Evolutionary conservation across 2,113 vertebrate species (phyloP).

Genomic region (Gadus macrocephalus): DNA sequence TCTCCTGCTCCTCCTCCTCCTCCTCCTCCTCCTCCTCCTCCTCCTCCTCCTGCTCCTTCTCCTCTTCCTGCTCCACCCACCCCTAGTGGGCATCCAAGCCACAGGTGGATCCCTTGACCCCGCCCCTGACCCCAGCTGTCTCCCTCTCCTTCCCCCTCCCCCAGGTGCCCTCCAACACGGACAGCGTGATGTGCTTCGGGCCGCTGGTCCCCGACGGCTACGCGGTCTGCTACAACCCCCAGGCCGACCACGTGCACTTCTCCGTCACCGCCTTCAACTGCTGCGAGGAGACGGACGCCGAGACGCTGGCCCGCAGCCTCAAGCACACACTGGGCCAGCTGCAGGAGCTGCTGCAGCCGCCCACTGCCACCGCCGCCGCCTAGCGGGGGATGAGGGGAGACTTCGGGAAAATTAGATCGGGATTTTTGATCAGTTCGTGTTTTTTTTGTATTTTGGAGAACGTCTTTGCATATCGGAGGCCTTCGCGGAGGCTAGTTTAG

Average conservation of each 20-base stretch:
- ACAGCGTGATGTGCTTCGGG: conserved; percentile 83
- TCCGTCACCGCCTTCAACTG: conserved; percentile 81
- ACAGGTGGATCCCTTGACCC: too few relatives aligned
- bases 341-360: conserved; percentile 68
- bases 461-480: too few relatives aligned
- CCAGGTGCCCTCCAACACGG: conserved; percentile 76
- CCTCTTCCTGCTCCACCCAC: too few relatives aligned
- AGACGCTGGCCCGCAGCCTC: conserved; percentile 66
- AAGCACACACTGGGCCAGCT: conserved; percentile 68
- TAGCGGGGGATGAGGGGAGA: conserved; percentile 34
- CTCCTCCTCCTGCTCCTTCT: too few relatives aligned
- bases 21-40: too few relatives aligned
- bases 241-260: conserved; percentile 75
- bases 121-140: too few relatives aligned
- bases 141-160: too few relatives aligned
- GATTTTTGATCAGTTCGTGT: background rate
- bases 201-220: conserved; percentile 82
- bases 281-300: conserved; percentile 78
- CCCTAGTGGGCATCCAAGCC: too few relatives aligned
- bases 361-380: background rate
- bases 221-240: conserved; percentile 81
- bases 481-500: too few relatives aligned
- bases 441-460: too few relatives aligned
- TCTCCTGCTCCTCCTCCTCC: too few relatives aligned
- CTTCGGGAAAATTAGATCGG: background rate